A percentile compares a stretch with the other conserved stretches of the same genome.
These are phyloP conservation scores for Allobates femoralis DNA, from an alignment of 2,797 vertebrate species.

Conservation along the genomic window DNA sequence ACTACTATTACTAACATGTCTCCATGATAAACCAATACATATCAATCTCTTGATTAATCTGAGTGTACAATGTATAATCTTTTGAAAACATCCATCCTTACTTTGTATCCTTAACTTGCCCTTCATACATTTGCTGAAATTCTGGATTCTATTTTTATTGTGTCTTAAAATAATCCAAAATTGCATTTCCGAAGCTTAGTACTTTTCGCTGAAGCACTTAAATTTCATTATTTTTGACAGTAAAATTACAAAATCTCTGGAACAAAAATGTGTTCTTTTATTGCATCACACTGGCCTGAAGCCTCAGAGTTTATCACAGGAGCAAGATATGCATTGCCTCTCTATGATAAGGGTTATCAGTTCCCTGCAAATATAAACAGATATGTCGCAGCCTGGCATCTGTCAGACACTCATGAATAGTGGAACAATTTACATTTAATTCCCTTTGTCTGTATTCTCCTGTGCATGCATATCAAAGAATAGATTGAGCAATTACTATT, in stretches of 20 bases:
- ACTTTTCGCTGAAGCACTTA: constrained; percentile 58
- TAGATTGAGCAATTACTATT: constrained; percentile 70
- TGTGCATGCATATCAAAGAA: constrained; percentile 62
- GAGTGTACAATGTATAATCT: not conserved
- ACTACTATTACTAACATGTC: no score
- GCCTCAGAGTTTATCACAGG: constrained; percentile 67
- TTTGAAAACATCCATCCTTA: constrained; percentile 28
- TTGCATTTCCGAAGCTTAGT: constrained; percentile 53
- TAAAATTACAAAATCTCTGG: constrained; percentile 58
- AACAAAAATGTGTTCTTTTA: constrained; percentile 63
- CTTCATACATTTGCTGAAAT: constrained; percentile 32
- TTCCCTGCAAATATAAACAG: constrained; percentile 65
- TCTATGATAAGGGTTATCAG: constrained; percentile 69
- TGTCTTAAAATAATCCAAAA: constrained; percentile 58
- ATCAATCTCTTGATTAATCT: not conserved
- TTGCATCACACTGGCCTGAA: constrained; percentile 65
- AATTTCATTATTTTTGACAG: constrained; percentile 63
- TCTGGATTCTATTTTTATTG: constrained; percentile 48
- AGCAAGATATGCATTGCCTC: constrained; percentile 68
- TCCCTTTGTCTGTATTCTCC: constrained; percentile 60
- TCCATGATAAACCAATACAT: constrained; percentile 4
- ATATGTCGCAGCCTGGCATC: constrained; percentile 64
- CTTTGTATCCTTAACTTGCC: constrained; percentile 40
- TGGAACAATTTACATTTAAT: constrained; percentile 54
- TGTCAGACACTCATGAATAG: constrained; percentile 61